Evolutionary conservation across 2,888 invertebrate species (phyloP).

Genomic region (Aphidius colemani): DNA sequence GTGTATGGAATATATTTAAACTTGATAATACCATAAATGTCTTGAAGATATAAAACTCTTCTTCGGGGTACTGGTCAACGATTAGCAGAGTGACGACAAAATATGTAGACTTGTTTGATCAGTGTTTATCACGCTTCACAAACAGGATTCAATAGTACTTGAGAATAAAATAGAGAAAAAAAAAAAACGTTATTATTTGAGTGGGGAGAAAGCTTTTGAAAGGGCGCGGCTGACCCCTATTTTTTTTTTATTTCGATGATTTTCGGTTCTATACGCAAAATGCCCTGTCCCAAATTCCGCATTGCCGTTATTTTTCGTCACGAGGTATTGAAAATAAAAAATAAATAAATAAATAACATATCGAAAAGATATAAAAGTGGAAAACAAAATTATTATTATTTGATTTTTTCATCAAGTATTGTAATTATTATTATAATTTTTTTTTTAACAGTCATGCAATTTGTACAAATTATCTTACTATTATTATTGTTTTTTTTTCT

Average conservation of each 20-base stretch:
- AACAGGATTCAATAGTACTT: constrained; percentile 16
- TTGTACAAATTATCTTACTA: constrained; percentile 12
- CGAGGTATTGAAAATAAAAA: constrained; percentile 13
- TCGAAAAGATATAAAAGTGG: constrained; percentile 24
- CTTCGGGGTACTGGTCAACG: background rate
- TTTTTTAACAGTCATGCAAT: background rate
- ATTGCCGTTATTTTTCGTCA: constrained; percentile 28
- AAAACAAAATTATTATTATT: too few relatives aligned
- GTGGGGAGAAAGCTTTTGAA: constrained; percentile 1
- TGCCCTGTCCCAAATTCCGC: constrained; percentile 27
- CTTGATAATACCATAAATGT: constrained; percentile 1
- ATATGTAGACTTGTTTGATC: constrained; percentile 41
- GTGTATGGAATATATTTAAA: constrained; percentile 3
- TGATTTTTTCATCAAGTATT: background rate
- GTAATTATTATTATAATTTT: background rate
- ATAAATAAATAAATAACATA: constrained; percentile 3
- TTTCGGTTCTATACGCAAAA: constrained; percentile 13
- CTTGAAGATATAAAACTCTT: too few relatives aligned
- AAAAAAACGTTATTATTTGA: background rate
- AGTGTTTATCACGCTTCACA: constrained; percentile 41
- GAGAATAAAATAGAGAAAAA: constrained; percentile 3
- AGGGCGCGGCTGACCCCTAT: constrained; percentile 16
- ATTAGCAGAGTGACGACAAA: constrained; percentile 1
- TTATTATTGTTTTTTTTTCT: too few relatives aligned
- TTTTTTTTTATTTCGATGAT: constrained; percentile 1